Conservation (phyloP, 2,797 vertebrate species). For the Helarctos malayanus region DNA sequence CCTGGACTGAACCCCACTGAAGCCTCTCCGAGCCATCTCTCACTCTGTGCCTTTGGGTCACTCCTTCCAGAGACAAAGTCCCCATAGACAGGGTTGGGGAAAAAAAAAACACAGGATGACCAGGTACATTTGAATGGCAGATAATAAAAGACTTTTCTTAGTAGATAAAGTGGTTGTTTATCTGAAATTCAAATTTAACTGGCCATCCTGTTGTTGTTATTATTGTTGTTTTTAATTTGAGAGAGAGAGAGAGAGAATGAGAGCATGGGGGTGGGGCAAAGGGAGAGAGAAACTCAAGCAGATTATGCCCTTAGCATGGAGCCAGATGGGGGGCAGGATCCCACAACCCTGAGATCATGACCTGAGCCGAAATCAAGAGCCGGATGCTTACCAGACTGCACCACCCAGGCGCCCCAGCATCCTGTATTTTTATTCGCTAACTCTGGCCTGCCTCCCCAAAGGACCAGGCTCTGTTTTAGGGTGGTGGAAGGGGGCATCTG, state of each 20-base stretch:
- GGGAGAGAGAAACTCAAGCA: neutral
- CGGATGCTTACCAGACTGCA: neutral
- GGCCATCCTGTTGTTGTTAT: neutral
- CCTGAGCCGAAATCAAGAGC: neutral
- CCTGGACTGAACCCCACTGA: neutral
- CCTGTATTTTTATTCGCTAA: neutral
- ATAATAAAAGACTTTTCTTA: neutral
- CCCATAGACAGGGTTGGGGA: neutral
- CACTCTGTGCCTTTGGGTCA: neutral
- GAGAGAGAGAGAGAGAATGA: neutral
- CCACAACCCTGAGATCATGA: neutral
- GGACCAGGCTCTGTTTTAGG: neutral
- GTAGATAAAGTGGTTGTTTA: neutral
- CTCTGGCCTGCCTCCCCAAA: neutral
- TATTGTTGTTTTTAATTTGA: neutral
- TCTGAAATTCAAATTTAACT: neutral
- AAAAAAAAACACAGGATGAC: neutral
- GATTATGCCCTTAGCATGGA: neutral
- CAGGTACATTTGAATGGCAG: neutral
- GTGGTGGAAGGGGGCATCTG: neutral
- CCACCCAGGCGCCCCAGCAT: neutral
- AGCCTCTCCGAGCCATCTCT: neutral
- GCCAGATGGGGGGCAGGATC: neutral
- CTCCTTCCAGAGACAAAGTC: neutral
- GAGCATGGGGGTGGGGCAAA: neutral